Percentiles rank a stretch among this genome's conserved stretches.
Evolutionary conservation across 2,113 vertebrate genomes (phyloP).

Genomic region (Etheostoma spectabile): DNA sequence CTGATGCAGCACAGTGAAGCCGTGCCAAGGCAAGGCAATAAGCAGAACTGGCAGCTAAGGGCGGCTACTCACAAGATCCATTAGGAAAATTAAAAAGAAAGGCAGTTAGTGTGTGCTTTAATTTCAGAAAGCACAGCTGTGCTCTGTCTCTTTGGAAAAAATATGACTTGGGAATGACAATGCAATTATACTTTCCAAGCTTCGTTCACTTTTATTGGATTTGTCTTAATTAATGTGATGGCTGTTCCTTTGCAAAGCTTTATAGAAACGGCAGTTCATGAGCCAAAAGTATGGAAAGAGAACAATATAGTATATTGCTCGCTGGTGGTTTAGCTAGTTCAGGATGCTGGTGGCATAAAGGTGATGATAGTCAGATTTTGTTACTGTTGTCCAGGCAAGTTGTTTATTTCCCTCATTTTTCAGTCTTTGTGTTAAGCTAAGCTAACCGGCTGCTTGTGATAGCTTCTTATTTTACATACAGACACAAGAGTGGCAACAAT

Average conservation of each 20-base stretch:
- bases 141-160: constrained; percentile 54
- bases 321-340: constrained; percentile 40
- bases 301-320: constrained; percentile 46
- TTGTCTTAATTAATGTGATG: constrained; percentile 65
- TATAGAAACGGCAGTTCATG: constrained; percentile 40
- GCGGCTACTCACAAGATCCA: constrained; percentile 70
- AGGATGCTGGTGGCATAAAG: constrained; percentile 27
- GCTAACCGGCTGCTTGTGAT: background rate
- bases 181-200: constrained; percentile 70
- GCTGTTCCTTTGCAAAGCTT: constrained; percentile 36
- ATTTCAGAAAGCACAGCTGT: constrained; percentile 71
- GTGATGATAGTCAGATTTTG: background rate
- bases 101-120: constrained; percentile 63
- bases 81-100: constrained; percentile 83
- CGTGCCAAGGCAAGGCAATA: constrained; percentile 67
- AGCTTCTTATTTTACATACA: background rate
- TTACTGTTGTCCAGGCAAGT: background rate
- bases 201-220: constrained; percentile 65
- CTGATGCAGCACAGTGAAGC: constrained; percentile 72
- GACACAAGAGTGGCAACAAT: background rate
- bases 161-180: constrained; percentile 69
- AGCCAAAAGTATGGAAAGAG: background rate
- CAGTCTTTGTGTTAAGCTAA: background rate
- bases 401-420: background rate
- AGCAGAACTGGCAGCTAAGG: constrained; percentile 66